Evolutionary conservation across 2,888 invertebrate species (phyloP), one percentile per base, ranked within the genome.

Genomic region (Netelia inedita): DNA sequence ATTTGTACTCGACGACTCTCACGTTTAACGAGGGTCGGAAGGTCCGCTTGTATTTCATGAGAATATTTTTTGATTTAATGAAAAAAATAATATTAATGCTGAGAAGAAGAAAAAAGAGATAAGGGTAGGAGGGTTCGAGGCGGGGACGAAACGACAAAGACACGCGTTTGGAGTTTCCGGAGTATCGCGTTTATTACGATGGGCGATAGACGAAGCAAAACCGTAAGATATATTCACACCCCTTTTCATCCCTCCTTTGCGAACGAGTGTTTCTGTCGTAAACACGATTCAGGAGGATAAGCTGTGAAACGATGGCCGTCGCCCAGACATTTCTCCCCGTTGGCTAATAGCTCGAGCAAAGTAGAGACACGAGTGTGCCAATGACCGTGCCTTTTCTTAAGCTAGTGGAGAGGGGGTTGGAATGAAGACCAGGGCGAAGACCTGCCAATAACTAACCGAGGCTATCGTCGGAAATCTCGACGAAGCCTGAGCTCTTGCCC

Each of bases 1-100:
- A 55, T 55, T 72, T 72, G 21, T 65, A 65, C 46, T 65, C 55
- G 63, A 61, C 76, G 63, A 35, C 71, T 76, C 61, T 55, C 21
- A 14, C 66, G 50, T 73, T 61, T 41, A 82, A 69, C 46, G 76
- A 75, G 21, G 43, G 11, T 65, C 65, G 61, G 69, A 55, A 14
- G 8, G 41, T 9, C 16, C 23, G 10, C 8, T 46, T 23, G n/a
- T 35, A 35, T 21, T 65, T 55, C 14, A 53, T 14, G 74, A 53
- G 65, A 65, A 65, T 35, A 35, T 35, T 35, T 35, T 35, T 35
- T 5, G 5, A 35, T 35, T 6, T 35, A 6, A 35, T 8, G 35
- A 35, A 8, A 35, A 35, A 28, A 1, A 35, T 6, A 35, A 35
- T 35, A 35, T 35, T 6, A 6, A 35, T 6, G 35, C 35, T 35